Evolutionary conservation across 2,888 invertebrate genomes (phyloP).

Genomic region (Eudasyphora cyanicolor): DNA sequence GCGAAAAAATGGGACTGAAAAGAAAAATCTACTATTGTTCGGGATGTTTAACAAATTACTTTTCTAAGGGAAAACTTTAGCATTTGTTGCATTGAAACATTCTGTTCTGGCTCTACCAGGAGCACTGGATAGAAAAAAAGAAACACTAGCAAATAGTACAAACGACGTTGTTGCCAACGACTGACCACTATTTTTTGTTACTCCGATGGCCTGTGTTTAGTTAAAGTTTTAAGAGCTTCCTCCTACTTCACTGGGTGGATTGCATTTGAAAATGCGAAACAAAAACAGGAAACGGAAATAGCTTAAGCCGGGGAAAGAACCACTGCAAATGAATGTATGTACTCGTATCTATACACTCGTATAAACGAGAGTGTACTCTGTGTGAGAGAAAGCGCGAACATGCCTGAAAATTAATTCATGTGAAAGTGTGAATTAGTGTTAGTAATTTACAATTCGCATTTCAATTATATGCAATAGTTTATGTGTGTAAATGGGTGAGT

Average conservation of each 20-base stretch:
- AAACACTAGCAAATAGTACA: background rate
- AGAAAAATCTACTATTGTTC: background rate
- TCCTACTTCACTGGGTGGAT: background rate
- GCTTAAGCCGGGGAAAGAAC: constrained; percentile 23
- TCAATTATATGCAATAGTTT: background rate
- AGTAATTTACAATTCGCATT: background rate
- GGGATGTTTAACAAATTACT: constrained; percentile 47
- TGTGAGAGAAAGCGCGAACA: too few relatives aligned
- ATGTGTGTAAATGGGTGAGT: background rate
- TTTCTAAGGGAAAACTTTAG: constrained; percentile 38
- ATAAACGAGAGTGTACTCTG: background rate
- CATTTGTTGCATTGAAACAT: constrained; percentile 26
- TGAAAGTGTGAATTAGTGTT: background rate
- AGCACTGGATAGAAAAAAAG: constrained; percentile 1
- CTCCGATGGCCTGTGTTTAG: constrained; percentile 36
- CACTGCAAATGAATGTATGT: constrained; percentile 1
- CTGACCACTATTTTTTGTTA: constrained; percentile 28
- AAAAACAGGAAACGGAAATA: constrained; percentile 50
- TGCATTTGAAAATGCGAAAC: background rate
- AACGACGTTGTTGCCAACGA: background rate
- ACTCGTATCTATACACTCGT: background rate
- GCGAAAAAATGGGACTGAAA: background rate
- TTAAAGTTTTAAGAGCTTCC: constrained; percentile 42
- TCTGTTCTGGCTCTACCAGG: background rate
- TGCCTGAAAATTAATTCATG: too few relatives aligned